These are phyloP conservation scores for Synaphobranchus kaupii DNA, from an alignment of 2,797 vertebrate genomes.

Conservation along the genomic window DNA sequence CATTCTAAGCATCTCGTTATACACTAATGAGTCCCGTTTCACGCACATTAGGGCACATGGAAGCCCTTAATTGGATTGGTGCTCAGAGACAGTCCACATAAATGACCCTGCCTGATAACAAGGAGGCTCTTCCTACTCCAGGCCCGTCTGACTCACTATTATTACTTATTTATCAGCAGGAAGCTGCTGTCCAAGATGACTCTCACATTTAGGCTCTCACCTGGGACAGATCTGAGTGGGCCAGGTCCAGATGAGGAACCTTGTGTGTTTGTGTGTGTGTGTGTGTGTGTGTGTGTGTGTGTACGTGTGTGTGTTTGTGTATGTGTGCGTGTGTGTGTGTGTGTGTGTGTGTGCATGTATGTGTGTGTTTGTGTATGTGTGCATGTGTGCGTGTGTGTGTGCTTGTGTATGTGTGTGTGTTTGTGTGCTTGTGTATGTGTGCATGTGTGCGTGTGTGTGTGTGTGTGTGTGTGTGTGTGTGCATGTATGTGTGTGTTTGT, in stretches of 20 bases:
- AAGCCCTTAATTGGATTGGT: neutral
- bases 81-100: constrained; percentile 6
- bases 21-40: neutral
- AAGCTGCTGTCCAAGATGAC: constrained; percentile 17
- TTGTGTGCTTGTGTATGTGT: too few relatives aligned
- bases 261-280: too few relatives aligned
- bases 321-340: too few relatives aligned
- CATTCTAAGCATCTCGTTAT: neutral
- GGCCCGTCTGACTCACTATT: constrained; percentile 11
- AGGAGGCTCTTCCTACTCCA: neutral
- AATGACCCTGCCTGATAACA: constrained; percentile 20
- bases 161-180: constrained; percentile 52
- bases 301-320: too few relatives aligned
- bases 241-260: neutral
- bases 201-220: neutral
- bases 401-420: too few relatives aligned
- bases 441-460: too few relatives aligned
- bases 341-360: too few relatives aligned
- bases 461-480: too few relatives aligned
- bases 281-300: too few relatives aligned
- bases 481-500: too few relatives aligned
- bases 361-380: neutral
- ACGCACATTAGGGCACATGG: neutral
- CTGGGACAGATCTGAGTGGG: neutral
- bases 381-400: neutral